Evolutionary conservation across 2,113 vertebrate genomes (phyloP).

Genomic region (Cavia porcellus): DNA sequence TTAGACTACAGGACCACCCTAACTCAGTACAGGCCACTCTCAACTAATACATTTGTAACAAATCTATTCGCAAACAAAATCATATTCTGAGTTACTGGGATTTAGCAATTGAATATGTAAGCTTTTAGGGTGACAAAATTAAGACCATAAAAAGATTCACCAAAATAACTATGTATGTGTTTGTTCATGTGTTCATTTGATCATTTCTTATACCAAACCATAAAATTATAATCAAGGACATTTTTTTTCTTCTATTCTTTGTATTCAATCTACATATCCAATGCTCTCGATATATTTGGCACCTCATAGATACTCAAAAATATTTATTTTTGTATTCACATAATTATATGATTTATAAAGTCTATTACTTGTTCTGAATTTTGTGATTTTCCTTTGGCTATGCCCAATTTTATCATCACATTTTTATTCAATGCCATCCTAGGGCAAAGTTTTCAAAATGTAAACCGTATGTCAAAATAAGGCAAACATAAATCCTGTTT

Average conservation of each 20-base stretch:
- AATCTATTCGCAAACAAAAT: not conserved
- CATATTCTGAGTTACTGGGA: not conserved
- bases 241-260: not conserved
- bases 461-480: conserved; percentile 76
- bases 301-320: conserved; percentile 45
- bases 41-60: not conserved
- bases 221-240: not conserved
- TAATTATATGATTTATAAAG: conserved; percentile 70
- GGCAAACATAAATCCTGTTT: conserved; percentile 69
- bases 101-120: not conserved
- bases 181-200: not conserved
- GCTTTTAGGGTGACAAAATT: not conserved
- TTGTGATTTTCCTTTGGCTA: conserved; percentile 58
- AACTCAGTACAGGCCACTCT: not conserved
- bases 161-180: not conserved
- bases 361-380: conserved; percentile 55
- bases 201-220: not conserved
- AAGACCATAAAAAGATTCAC: not conserved
- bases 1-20: not conserved
- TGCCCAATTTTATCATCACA: conserved; percentile 61
- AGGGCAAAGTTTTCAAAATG: conserved; percentile 69
- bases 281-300: not conserved
- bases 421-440: conserved; percentile 67
- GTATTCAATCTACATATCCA: not conserved
- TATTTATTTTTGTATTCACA: conserved; percentile 18